Base-by-base conservation (phyloP, 2,888 invertebrate species). In the Augochlorella aurata region DNA sequence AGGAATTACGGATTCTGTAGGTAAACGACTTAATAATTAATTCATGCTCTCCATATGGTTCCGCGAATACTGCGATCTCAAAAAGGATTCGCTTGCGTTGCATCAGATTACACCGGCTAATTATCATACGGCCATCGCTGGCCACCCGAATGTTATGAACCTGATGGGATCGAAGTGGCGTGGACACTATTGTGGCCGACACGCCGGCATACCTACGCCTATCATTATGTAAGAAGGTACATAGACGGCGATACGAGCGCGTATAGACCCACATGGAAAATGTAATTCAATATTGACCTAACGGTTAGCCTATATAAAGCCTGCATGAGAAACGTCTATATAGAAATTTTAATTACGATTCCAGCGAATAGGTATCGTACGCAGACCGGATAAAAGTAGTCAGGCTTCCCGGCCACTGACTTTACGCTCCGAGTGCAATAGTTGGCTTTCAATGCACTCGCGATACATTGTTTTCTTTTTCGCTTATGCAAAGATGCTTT, bases 211-310 rank as follows among this genome's bases (percentile, higher is more conserved):
- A 29, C 12, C 47, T 7, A n/a, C 16, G 16, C 47, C 58, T 49
- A 14, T 16, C 58, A 47, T 49, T 50, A 70, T 52, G 66, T 29
- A 38, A 52, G 44, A 38, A 47, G 44, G 65, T 50, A 65, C 65
- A 68, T 16, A n/a, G 67, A 47, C 52, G 50, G n/a, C 54, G 77
- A 81, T 58, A 52, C 49, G 16, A 44, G 14, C 44, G 69, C 70
- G 47, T n/a, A n/a, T n/a, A 49, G 21, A 74, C 67, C 66, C 74
- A 81, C 58, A 74, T 50, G 74, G 78, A 67, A 77, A 75, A 78
- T 71, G 24, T 18, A 50, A 81, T 69, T 78, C 58, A 69, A 74
- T 74, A 73, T 78, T 70, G 45, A 45, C 38, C 63, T 78, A 81
- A 78, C 78, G 78, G 74, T 78, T 38, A 61, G 18, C 44, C 61